Evolutionary conservation across 92 coral and sea anemone species (phyloP).

Genomic region (Parazoanthus darwini): DNA sequence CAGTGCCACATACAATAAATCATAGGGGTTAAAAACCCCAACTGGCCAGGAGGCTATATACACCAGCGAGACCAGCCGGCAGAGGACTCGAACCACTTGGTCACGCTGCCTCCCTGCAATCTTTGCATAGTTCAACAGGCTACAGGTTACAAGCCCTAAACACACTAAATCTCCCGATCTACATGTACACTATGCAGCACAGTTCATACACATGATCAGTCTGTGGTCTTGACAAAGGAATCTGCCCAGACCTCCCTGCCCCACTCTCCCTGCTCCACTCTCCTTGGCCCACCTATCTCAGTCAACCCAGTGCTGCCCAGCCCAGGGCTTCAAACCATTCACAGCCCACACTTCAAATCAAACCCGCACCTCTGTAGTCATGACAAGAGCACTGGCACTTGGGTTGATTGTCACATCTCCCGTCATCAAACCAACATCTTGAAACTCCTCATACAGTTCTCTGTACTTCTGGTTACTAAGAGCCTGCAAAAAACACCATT

Average conservation of each 20-base stretch:
- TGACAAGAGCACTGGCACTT: slow-evolving; percentile 93
- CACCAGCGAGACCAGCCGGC: background rate
- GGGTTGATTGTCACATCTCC: slow-evolving; percentile 99
- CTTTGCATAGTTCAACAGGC: background rate
- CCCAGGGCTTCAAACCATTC: background rate
- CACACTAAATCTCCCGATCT: background rate
- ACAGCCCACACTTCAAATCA: background rate
- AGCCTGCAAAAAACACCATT: slow-evolving; percentile 57
- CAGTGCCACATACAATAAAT: no score
- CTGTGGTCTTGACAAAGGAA: background rate
- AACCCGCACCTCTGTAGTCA: slow-evolving; percentile 90
- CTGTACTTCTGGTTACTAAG: slow-evolving; percentile 96
- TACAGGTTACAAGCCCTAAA: background rate
- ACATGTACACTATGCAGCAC: background rate
- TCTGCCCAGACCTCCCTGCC: background rate
- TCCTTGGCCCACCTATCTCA: background rate
- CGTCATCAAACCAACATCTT: slow-evolving; percentile 99
- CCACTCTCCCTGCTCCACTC: background rate
- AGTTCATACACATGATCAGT: background rate
- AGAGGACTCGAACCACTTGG: no score
- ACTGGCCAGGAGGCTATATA: no score
- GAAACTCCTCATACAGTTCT: slow-evolving; percentile 96
- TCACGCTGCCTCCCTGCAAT: no score
- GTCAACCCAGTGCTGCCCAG: background rate
- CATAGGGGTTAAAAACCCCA: no score